Conservation (phyloP, 2,113 vertebrate species). For the Porphyrio hochstetteri region DNA sequence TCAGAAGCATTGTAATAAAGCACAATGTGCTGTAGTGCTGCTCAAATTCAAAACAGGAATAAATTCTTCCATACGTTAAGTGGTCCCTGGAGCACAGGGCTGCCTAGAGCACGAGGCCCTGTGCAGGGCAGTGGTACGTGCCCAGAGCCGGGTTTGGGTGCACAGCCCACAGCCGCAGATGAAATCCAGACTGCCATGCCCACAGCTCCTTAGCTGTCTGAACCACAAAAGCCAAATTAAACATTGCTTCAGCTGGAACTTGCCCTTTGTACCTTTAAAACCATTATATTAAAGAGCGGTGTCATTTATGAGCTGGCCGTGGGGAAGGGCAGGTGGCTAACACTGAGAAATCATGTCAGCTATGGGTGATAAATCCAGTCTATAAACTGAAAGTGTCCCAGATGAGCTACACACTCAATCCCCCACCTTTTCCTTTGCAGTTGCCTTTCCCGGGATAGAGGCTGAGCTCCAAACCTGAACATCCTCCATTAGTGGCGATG, state of each 20-base stretch:
- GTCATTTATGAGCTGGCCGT: slow-evolving; percentile 25
- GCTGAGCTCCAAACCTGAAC: background rate
- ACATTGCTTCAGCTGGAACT: slow-evolving; percentile 60
- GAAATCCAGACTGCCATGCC: slow-evolving; percentile 3
- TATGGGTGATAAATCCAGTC: slow-evolving; percentile 41
- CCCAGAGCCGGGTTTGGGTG: background rate
- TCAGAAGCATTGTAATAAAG: slow-evolving; percentile 64
- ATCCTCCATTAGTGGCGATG: background rate
- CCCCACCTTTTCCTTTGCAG: background rate
- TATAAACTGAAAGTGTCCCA: background rate
- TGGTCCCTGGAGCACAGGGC: slow-evolving; percentile 24
- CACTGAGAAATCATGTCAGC: slow-evolving; percentile 28
- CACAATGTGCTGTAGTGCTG: slow-evolving; percentile 23
- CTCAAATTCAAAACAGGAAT: slow-evolving; percentile 62
- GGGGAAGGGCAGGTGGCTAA: slow-evolving; percentile 53
- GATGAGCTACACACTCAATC: background rate
- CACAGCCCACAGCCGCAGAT: background rate
- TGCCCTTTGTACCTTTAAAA: slow-evolving; percentile 50
- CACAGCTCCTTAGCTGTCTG: background rate
- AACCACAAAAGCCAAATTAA: slow-evolving; percentile 57
- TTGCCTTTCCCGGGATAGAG: background rate
- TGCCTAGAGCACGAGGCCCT: slow-evolving; percentile 25
- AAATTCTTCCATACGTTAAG: slow-evolving; percentile 59
- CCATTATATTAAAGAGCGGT: slow-evolving; percentile 42
- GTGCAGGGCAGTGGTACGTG: background rate